Percentiles rank a stretch among this genome's conserved stretches.
Conservation (phyloP, 2,888 invertebrate genomes). For the Seira musarum region DNA sequence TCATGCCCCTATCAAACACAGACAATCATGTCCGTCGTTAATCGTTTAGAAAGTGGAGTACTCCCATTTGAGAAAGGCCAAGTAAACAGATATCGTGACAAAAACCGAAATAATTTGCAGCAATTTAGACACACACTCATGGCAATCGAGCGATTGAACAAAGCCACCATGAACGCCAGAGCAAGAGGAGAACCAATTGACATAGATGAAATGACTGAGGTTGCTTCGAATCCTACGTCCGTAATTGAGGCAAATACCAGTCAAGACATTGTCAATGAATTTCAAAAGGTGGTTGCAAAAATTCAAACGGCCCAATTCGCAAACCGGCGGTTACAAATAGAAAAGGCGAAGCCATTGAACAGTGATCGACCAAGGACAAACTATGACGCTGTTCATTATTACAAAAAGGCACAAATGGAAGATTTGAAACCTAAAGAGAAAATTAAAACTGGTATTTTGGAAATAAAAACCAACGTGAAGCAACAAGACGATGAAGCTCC, state of each 20-base stretch:
- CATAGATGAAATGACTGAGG: slow-evolving; percentile 26
- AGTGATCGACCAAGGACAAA: slow-evolving; percentile 17
- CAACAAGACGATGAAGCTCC: slow-evolving; percentile 50
- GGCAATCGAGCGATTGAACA: slow-evolving; percentile 57
- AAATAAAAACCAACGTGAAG: background rate
- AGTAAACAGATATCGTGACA: background rate
- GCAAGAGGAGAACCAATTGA: slow-evolving; percentile 34
- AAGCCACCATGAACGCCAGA: slow-evolving; percentile 37
- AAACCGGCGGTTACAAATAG: no score
- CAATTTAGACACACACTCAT: slow-evolving; percentile 47
- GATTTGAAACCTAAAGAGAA: slow-evolving; percentile 19
- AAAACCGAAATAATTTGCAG: slow-evolving; percentile 12
- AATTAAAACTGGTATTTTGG: background rate
- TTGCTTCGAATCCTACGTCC: slow-evolving; percentile 17
- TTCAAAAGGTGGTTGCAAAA: slow-evolving; percentile 41
- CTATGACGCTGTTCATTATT: slow-evolving; percentile 31
- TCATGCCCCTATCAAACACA: slow-evolving; percentile 43
- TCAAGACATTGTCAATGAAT: slow-evolving; percentile 47
- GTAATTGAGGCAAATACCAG: slow-evolving; percentile 25
- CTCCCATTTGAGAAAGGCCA: slow-evolving; percentile 23
- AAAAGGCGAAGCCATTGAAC: no score
- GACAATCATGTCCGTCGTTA: slow-evolving; percentile 41
- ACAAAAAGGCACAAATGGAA: slow-evolving; percentile 36
- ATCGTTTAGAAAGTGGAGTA: slow-evolving; percentile 35
- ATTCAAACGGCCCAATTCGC: slow-evolving; percentile 17